phyloP scores from a whole-genome alignment of 1,140 invertebrate species.

The Diorhabda sublineata region DNA sequence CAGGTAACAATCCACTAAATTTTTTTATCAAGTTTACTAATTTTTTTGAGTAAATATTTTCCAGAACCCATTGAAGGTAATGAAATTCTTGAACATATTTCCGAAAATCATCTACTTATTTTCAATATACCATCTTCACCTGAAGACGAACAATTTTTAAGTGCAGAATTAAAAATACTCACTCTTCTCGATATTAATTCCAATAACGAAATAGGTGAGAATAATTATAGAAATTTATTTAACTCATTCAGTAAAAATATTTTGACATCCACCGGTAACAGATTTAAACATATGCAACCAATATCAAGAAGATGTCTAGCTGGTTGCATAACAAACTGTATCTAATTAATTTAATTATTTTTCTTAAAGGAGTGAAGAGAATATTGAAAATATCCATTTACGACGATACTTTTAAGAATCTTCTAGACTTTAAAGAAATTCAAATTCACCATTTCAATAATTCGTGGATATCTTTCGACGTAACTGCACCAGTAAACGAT shows the following conservation, averaged over 20 bases:
- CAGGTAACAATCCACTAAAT: constrained; percentile 27
- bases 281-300: background rate
- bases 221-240: background rate
- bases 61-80: constrained; percentile 25
- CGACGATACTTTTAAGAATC: constrained; percentile 29
- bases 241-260: too few relatives aligned
- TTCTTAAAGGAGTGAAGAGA: constrained; percentile 31
- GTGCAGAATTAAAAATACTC: constrained; percentile 41
- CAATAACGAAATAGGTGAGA: constrained; percentile 25
- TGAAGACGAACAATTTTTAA: constrained; percentile 38
- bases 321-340: background rate
- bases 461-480: constrained; percentile 43
- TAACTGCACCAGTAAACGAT: constrained; percentile 34
- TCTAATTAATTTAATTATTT: background rate
- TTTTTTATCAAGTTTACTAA: constrained; percentile 3
- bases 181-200: constrained; percentile 34
- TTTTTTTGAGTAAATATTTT: constrained; percentile 11
- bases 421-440: constrained; percentile 28
- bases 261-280: background rate
- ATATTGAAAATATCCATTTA: constrained; percentile 37
- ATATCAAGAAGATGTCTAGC: background rate
- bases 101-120: constrained; percentile 39
- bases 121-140: constrained; percentile 38
- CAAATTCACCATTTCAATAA: constrained; percentile 39
- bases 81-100: constrained; percentile 28